Conservation (phyloP, 2,797 vertebrate species). For the Harpagifer antarcticus region DNA sequence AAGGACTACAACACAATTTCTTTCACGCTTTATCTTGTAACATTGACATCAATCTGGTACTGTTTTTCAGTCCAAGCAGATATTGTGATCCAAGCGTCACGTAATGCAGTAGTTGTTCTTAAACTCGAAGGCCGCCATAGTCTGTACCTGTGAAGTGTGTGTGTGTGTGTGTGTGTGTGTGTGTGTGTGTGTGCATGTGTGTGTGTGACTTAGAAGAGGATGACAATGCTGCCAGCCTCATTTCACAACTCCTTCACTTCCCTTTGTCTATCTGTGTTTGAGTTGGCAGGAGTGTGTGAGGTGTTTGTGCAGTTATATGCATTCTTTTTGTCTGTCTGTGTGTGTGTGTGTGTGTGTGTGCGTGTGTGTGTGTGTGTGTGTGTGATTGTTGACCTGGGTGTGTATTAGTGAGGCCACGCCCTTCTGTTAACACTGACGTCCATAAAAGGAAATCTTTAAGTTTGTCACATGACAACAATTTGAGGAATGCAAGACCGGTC, state of each 20-base stretch:
- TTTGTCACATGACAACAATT: constrained; percentile 89
- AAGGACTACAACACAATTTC: neutral
- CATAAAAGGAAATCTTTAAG: constrained; percentile 91
- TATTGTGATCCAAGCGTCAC: neutral
- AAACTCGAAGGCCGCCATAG: neutral
- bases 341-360: neutral
- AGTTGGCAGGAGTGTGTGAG: constrained; percentile 48
- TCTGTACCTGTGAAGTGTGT: constrained; percentile 13
- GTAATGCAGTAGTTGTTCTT: neutral
- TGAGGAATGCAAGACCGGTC: constrained; percentile 86
- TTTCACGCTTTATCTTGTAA: neutral
- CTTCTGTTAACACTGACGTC: constrained; percentile 79
- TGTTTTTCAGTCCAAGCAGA: neutral
- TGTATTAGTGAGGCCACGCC: constrained; percentile 77
- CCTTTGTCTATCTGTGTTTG: constrained; percentile 9
- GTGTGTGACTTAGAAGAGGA: constrained; percentile 9
- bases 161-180: neutral
- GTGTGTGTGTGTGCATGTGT: constrained; percentile 2
- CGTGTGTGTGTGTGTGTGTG: constrained; percentile 28
- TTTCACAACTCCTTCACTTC: constrained; percentile 11
- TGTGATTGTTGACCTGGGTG: constrained; percentile 62
- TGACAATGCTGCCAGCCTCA: constrained; percentile 4
- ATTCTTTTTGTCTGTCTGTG: constrained; percentile 37
- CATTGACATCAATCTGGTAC: neutral
- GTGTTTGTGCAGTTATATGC: constrained; percentile 17